Evolutionary conservation across 2,113 vertebrate genomes (phyloP), one percentile per base, ranked within the genome.

Genomic region (Alosa alosa): DNA sequence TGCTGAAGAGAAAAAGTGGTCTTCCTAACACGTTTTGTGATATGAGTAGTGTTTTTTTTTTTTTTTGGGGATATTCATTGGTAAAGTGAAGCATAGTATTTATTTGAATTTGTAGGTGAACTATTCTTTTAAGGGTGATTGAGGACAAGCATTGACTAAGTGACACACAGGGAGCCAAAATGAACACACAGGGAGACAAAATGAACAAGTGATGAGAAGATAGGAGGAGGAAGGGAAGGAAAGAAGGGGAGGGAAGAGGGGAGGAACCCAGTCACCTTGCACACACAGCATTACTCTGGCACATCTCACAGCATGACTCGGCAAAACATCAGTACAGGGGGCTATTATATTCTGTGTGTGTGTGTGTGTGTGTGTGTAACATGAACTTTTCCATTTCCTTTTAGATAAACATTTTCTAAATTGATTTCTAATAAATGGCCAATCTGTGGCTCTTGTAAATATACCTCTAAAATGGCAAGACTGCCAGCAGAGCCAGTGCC

Each of bases 211-310:
- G 72, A 78, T 78, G 72, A 78, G 72, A 4, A 36, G 72, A 78
- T 11, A 17, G 36, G 13, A 17, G 4, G 11, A 39, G 72, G 13
- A 5, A 39, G 10, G 5, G 13, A 6, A 72, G 72, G n/a, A 31
- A 25, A 72, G 25, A 10, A 2, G 64, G 2, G 25, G 25, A 10
- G n/a, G 11, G 25, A n/a, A n/a, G 31, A 39, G 72, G 25, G 31
- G 36, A 78, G 72, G 72, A 78, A 78, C 72, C 72, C 72, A 78
- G 31, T 78, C 72, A 78, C 72, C 72, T 78, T 78, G 72, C 72
- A 41, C 36, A 78, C 72, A 39, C 72, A 78, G 72, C 72, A 78
- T 78, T 78, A 78, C 72, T 78, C 72, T 78, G 72, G 72, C 31
- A 78, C 36, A 36, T 78, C 72, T 39, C 72, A 31, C 31, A 36